A percentile compares a stretch with the other conserved stretches of the same genome.
These are phyloP conservation scores for Sinocyclocheilus anophthalmus DNA, from an alignment of 2,113 vertebrate species.

Conservation along the genomic window DNA sequence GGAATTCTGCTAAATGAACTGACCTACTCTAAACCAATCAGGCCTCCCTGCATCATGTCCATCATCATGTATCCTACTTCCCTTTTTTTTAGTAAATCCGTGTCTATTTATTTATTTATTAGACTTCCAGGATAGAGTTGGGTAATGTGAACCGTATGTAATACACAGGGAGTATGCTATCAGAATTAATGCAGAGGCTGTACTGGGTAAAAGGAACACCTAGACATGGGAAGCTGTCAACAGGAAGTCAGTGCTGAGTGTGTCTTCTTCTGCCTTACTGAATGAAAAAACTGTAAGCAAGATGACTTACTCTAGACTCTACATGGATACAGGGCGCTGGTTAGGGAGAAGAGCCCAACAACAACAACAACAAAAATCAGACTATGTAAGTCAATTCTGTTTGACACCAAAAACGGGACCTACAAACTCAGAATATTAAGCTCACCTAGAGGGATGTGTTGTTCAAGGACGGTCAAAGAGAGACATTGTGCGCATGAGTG, in stretches of 20 bases:
- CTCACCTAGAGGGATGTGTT: conserved; percentile 45
- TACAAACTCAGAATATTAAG: conserved; percentile 52
- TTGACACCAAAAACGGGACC: conserved; percentile 68
- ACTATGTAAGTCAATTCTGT: conserved; percentile 26
- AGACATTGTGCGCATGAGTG: conserved; percentile 46
- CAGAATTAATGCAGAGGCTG: conserved; percentile 47
- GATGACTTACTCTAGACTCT: conserved; percentile 20
- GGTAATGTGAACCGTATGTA: conserved; percentile 50
- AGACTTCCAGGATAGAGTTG: conserved; percentile 49
- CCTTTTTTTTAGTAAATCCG: conserved; percentile 38
- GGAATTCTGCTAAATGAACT: conserved; percentile 39
- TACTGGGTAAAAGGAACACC: conserved; percentile 27
- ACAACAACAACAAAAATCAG: neutral
- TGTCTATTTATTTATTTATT: conserved; percentile 64
- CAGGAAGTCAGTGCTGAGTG: neutral
- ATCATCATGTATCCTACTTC: conserved; percentile 28
- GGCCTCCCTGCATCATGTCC: conserved; percentile 46
- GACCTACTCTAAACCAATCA: conserved; percentile 44
- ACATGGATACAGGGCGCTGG: conserved; percentile 14
- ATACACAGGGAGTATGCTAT: conserved; percentile 55
- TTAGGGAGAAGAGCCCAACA: conserved; percentile 44
- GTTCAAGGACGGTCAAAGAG: neutral
- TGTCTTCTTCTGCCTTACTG: conserved; percentile 32
- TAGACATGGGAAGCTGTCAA: conserved; percentile 7
- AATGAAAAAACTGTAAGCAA: conserved; percentile 42